Percentiles rank a stretch among this genome's conserved stretches.
phyloP scores from a whole-genome alignment of 2,888 invertebrate species.

The Isoperla grammatica region DNA sequence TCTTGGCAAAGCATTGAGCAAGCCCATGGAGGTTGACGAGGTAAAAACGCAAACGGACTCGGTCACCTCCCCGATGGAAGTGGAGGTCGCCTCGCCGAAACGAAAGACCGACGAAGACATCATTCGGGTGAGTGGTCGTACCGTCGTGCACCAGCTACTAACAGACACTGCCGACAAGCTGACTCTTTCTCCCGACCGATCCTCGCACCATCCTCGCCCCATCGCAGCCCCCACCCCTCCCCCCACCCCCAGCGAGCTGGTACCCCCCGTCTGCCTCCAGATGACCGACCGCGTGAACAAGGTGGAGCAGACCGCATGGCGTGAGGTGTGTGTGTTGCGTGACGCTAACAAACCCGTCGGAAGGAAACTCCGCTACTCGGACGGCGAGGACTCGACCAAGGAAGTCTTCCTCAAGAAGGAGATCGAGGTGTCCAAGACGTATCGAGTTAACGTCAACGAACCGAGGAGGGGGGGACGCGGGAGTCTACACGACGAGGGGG shows the following conservation, averaged over 20 bases:
- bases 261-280: conserved; percentile 32
- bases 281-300: conserved; percentile 36
- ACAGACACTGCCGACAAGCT: conserved; percentile 23
- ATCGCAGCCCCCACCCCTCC: conserved; percentile 20
- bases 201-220: conserved; percentile 24
- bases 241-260: not conserved
- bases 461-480: conserved; percentile 9
- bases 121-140: conserved; percentile 28
- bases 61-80: conserved; percentile 30
- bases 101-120: conserved; percentile 26
- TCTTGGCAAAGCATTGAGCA: too few species aligned
- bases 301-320: conserved; percentile 35
- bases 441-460: conserved; percentile 36
- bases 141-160: conserved; percentile 16
- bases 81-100: not conserved
- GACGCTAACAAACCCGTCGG: conserved; percentile 4
- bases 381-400: conserved; percentile 9
- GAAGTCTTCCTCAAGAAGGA: conserved; percentile 37
- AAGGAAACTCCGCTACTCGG: not conserved
- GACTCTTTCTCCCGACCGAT: conserved; percentile 18
- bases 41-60: too few species aligned
- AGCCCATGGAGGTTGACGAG: too few species aligned
- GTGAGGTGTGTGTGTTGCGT: conserved; percentile 31
- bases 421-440: conserved; percentile 37
- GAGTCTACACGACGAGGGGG: conserved; percentile 32